Evolutionary conservation across 2,797 vertebrate species (phyloP).

Genomic region (Psittacula derbiana): DNA sequence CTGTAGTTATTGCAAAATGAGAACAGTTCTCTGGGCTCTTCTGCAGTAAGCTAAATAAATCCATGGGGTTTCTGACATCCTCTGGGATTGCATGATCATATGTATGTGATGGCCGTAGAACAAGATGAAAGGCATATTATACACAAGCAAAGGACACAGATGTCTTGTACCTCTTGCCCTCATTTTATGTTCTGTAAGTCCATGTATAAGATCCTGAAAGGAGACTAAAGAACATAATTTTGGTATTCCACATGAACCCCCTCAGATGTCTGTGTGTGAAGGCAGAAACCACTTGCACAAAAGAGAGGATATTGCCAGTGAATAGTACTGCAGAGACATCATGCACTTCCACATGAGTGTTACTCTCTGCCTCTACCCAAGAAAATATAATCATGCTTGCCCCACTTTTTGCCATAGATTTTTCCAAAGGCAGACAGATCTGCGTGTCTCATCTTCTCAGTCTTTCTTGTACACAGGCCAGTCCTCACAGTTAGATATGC

Average conservation of each 20-base stretch:
- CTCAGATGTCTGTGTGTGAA: not conserved
- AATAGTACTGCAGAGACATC: not conserved
- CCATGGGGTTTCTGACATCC: not conserved
- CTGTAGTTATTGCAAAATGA: not conserved
- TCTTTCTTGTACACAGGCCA: not conserved
- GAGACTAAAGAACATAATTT: not conserved
- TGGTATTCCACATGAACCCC: not conserved
- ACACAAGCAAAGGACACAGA: not conserved
- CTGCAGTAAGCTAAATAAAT: not conserved
- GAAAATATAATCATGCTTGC: not conserved
- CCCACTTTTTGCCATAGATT: not conserved
- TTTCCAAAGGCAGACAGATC: not conserved
- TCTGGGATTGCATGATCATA: not conserved
- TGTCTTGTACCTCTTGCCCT: not conserved
- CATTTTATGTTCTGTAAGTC: not conserved
- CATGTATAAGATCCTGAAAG: not conserved
- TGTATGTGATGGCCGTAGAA: not conserved
- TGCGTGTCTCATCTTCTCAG: not conserved
- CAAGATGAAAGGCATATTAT: not conserved
- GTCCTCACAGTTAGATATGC: not conserved
- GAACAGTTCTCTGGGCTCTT: not conserved
- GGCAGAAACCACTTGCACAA: not conserved
- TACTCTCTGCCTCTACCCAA: not conserved
- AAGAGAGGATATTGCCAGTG: not conserved
- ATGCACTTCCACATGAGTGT: fast-evolving